Conservation (phyloP, 2,888 invertebrate genomes). For the Ganaspis brasiliensis region DNA sequence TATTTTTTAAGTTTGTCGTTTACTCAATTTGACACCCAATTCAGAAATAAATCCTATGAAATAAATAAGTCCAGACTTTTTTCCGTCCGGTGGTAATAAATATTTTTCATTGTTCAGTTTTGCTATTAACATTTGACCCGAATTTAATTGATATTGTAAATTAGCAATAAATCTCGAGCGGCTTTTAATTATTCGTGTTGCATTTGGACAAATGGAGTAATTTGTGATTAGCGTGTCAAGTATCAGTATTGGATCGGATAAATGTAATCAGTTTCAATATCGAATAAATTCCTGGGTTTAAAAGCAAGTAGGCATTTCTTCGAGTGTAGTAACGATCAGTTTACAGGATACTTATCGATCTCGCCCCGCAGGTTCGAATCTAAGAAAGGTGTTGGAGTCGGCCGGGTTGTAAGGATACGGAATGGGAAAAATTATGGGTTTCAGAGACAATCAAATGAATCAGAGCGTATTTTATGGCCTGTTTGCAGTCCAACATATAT, state of each 20-base stretch:
- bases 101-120: background rate
- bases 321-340: slow-evolving; percentile 21
- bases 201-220: slow-evolving; percentile 17
- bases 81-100: too few species aligned
- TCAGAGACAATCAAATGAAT: slow-evolving; percentile 61
- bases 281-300: slow-evolving; percentile 27
- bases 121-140: background rate
- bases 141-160: slow-evolving; percentile 5
- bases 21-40: too few species aligned
- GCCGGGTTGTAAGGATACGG: slow-evolving; percentile 22
- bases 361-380: background rate
- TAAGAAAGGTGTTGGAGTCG: slow-evolving; percentile 55
- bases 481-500: slow-evolving; percentile 47
- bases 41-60: too few species aligned
- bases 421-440: slow-evolving; percentile 57
- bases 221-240: background rate
- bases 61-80: too few species aligned
- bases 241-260: slow-evolving; percentile 6
- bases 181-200: slow-evolving; percentile 24
- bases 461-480: slow-evolving; percentile 61
- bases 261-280: slow-evolving; percentile 24
- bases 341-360: slow-evolving; percentile 35
- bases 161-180: slow-evolving; percentile 25
- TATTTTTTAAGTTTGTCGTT: too few species aligned
- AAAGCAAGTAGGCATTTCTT: slow-evolving; percentile 7